Base-by-base conservation (phyloP, 2,797 vertebrate genomes). In the Clarias laeviceps region DNA sequence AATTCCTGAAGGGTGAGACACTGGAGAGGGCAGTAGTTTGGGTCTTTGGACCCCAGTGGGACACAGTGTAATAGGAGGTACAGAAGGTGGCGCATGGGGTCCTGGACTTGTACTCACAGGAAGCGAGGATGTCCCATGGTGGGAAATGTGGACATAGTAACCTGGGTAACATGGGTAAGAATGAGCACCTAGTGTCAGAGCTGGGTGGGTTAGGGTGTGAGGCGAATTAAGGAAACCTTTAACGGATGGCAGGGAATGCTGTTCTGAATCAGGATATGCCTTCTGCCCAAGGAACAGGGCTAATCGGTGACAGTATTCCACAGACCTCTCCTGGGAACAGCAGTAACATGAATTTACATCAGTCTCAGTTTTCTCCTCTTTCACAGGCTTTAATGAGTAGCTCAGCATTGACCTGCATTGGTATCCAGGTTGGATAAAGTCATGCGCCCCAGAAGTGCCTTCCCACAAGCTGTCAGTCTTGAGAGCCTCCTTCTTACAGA, bases 261-360 rank as follows among this genome's bases (percentile, higher is more conserved):
- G 97, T 82, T 97, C 97, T 0, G 96, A 95, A 81, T 97, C 96
- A 86, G 97, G 96, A 50, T 96, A 97, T 84, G 92, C 89, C 90
- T 99, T 97, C 70, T 97, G 97, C 5, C 96, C 96, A 92, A 99
- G 97, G 80, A 99, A 96, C 91, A 99, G 95, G 90, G 97, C 96
- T 90, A 98, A 95, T 90, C 97, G 95, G 94, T 97, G 96, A 89
- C 95, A 97, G 90, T 97, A 97, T 82, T 96, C 94, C 37, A 96
- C 94, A 0, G 96, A 96, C 88, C 94, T 94, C 85, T 97, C 96
- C 1, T 96, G 96, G 92, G 94, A 91, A 82, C 96, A 96, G 91
- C 96, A 95, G 89, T 96, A 96, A 91, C 95, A 95, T 0, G 96
- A 94, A 78, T 97, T 92, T 86, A 94, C 91, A 22, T 94, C 93